Evolutionary conservation across 2,113 vertebrate species (phyloP).

Genomic region (Corythaeola cristata): DNA sequence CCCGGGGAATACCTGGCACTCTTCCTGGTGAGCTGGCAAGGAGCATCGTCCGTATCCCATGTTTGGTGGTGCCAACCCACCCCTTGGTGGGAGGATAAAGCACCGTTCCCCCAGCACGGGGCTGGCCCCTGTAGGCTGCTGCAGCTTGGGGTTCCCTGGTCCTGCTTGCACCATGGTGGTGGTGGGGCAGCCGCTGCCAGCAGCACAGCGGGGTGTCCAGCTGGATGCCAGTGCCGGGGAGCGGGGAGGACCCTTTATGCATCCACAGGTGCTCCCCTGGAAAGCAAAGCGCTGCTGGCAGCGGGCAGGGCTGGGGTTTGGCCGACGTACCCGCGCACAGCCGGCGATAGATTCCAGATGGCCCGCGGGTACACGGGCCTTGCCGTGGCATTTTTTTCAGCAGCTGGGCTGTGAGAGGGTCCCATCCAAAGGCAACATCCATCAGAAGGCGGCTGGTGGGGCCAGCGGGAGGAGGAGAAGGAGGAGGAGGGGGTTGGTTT

Average conservation of each 20-base stretch:
- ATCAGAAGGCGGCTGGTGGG: background rate
- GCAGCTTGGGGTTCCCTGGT: background rate
- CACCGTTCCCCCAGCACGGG: accelerated
- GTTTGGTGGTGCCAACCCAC: background rate
- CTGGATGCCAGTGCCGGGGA: background rate
- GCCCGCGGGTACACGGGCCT: background rate
- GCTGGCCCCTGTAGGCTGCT: background rate
- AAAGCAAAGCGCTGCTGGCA: background rate
- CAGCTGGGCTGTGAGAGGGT: background rate
- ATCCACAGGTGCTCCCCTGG: background rate
- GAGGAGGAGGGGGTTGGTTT: background rate
- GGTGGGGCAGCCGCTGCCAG: background rate
- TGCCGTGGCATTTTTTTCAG: background rate
- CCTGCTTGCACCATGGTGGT: accelerated
- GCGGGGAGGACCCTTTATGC: background rate
- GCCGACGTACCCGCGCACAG: background rate
- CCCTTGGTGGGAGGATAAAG: background rate
- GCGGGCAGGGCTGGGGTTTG: background rate
- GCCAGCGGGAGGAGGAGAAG: background rate
- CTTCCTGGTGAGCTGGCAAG: background rate
- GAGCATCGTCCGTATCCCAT: background rate
- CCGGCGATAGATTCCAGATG: constrained; percentile 59
- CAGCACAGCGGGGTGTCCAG: accelerated
- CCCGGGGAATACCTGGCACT: accelerated
- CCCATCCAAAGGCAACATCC: constrained; percentile 61